These are phyloP conservation scores for Sinodicranocentrus sp. DNA, from an alignment of 2,888 invertebrate genomes.

Conservation along the genomic window DNA sequence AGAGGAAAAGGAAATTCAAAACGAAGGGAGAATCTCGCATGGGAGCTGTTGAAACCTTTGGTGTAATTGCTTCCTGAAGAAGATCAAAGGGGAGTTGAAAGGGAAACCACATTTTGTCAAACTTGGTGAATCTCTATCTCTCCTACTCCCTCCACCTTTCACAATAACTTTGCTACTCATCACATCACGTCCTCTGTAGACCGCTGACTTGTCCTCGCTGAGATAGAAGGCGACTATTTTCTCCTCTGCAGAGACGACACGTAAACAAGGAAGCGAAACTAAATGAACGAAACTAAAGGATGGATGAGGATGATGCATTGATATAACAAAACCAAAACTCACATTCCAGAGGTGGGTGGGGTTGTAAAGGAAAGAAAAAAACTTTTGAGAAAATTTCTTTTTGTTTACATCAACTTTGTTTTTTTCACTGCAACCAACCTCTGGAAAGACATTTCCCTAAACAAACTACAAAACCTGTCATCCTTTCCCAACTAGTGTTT, in stretches of 20 bases:
- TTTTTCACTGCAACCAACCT: background rate
- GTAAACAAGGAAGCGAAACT: no score
- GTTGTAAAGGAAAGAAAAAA: slow-evolving; percentile 42
- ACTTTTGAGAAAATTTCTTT: no score
- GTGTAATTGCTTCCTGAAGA: slow-evolving; percentile 64
- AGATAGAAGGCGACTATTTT: no score
- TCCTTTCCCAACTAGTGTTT: no score
- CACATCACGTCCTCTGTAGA: no score
- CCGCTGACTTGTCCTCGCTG: no score
- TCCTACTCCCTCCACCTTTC: slow-evolving; percentile 21
- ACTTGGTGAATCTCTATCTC: slow-evolving; percentile 52
- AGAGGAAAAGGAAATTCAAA: no score
- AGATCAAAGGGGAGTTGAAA: slow-evolving; percentile 61
- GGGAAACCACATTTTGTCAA: slow-evolving; percentile 64
- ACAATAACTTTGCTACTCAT: slow-evolving; percentile 22
- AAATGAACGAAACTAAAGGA: no score
- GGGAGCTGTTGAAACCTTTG: slow-evolving; percentile 57
- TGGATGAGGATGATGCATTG: slow-evolving; percentile 3
- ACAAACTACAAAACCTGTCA: slow-evolving; percentile 16
- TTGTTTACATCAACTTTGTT: slow-evolving; percentile 17
- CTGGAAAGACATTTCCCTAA: slow-evolving; percentile 25
- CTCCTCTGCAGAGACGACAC: no score
- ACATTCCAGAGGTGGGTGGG: slow-evolving; percentile 55
- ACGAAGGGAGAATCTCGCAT: slow-evolving; percentile 26
- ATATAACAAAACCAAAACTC: slow-evolving; percentile 6